Evolutionary conservation across 2,888 invertebrate genomes (phyloP), one percentile per base, ranked within the genome.

Genomic region (Acleris emargana): DNA sequence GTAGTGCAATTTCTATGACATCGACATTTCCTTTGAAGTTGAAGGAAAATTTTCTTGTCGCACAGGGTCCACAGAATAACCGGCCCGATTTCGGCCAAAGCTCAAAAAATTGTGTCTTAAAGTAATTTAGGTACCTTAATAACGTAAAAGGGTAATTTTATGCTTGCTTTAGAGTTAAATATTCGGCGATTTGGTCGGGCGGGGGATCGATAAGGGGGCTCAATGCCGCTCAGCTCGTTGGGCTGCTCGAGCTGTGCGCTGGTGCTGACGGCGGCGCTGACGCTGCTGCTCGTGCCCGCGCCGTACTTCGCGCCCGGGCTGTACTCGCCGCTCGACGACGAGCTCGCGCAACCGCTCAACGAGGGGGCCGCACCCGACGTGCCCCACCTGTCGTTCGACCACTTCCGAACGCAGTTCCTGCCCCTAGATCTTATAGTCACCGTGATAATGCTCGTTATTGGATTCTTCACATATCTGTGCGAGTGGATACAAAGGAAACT

Each of bases 401-500:
- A 38, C 16, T 20, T 59, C 2, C 28, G 13, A 22, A 28, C 63
- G 32, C 63, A 76, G 63, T 69, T 81, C 53, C 81, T 87, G 25
- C 79, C 84, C n/a, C 69, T 86, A 58, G 88, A 91, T 71, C 58
- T 87, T 20, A 71, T 84, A 62, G 72, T 85, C 54, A 80, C 88
- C 28, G 59, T 78, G 16, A 64, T 77, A 13, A 74, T 90, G 64
- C 52, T 86, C 42, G 28, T 78, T 45, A 49, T 84, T 47, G 85
- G 79, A n/a, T 58, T 83, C 18, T 28, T 79, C 17, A 83, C 76
- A 43, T 86, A 88, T 69, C 63, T 87, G 52, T 85, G 81, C 73
- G 89, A 88, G 72, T 89, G 87, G 87, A 82, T 89, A 69, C 90
- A 90, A 66, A 83, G 86, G 69, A 89, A 89, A 75, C 71, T 87